Evolutionary conservation across 2,797 vertebrate genomes (phyloP), one percentile per base, ranked within the genome.

Genomic region (Vireo griseus): DNA sequence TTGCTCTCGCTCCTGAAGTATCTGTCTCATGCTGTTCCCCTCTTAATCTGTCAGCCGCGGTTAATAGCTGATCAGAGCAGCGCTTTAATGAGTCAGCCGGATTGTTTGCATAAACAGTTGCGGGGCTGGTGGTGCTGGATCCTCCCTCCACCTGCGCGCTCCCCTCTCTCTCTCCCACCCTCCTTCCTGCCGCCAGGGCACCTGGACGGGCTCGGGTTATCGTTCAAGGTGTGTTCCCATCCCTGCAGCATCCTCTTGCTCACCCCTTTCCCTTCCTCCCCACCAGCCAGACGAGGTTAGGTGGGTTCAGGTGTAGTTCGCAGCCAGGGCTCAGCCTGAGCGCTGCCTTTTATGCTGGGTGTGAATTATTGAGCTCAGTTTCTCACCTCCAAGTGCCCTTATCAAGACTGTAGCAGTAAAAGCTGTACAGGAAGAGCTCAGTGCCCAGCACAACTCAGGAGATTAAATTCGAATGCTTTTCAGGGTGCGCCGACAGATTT

Each of bases 51-150:
- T 92, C 88, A 77, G 74, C 55, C 75, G n/a, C 89, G 57, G 80
- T 87, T 95, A 88, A 95, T 67, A 95, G 95, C 76, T 93, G 88
- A 47, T 74, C 86, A 84, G 92, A 96, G 92, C 42, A 16, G 74
- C 21, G 22, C 83, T 78, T 79, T 90, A 80, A 76, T 81, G 92
- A 74, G 72, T 83, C 94, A 95, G 89, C 63, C 87, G 67, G 94
- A 74, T 35, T 92, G 88, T 94, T 92, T 90, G 84, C 91, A 88
- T n/a, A 48, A 91, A 84, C 55, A 91, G 54, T 89, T 83, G 85
- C 73, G 78, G 86, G 68, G 76, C 75, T 90, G 84, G 63, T 90
- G 52, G 11, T 22, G 57, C 50, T 4, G 66, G 66, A 71, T 72
- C 58, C 75, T 63, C 66, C 80, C 77, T 44, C 16, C 52, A 83